These are phyloP conservation scores for Idaea biselata DNA, from an alignment of 2,888 invertebrate species.

Conservation along the genomic window DNA sequence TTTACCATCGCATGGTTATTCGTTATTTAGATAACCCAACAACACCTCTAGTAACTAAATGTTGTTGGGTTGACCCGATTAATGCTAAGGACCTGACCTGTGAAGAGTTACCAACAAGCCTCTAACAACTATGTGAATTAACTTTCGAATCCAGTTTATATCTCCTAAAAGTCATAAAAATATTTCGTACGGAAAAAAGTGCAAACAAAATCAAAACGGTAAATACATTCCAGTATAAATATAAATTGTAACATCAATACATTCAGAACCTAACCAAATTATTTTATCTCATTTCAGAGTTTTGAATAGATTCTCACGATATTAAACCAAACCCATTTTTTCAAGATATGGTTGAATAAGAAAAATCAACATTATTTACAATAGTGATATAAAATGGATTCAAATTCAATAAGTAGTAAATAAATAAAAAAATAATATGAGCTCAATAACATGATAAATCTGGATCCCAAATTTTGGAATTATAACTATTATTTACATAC, in stretches of 20 bases:
- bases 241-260: not conserved
- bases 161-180: not conserved
- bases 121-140: not conserved
- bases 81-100: not conserved
- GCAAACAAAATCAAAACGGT: not conserved
- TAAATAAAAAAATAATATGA: constrained; percentile 17
- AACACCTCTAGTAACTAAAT: too few species aligned
- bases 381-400: not conserved
- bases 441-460: constrained; percentile 38
- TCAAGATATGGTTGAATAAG: not conserved
- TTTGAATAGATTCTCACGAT: not conserved
- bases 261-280: not conserved
- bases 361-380: not conserved
- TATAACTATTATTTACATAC: not conserved
- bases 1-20: too few species aligned
- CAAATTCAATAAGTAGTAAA: not conserved
- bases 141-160: not conserved
- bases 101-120: not conserved
- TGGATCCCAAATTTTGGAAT: constrained; percentile 32
- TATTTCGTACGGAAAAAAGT: too few species aligned
- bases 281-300: not conserved
- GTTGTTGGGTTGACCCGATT: too few species aligned
- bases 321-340: not conserved
- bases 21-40: too few species aligned
- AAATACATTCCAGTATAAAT: not conserved